Conservation (phyloP, 2,888 invertebrate species). For the Ormyrus rosae region DNA sequence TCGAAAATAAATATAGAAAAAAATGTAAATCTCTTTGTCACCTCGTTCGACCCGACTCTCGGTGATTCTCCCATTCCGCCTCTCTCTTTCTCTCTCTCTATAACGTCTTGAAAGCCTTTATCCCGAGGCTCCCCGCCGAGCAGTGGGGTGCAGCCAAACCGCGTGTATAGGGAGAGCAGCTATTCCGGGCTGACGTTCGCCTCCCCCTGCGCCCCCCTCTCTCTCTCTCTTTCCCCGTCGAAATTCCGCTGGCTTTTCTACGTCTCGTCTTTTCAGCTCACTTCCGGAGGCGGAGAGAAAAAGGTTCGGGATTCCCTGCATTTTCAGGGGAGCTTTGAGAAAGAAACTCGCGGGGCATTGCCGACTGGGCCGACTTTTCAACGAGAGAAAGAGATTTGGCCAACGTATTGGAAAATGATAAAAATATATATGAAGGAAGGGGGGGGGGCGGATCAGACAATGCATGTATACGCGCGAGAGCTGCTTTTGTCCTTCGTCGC, state of each 20-base stretch:
- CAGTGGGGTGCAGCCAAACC: slow-evolving; percentile 16
- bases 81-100: not conserved
- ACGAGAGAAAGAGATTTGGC: slow-evolving; percentile 20
- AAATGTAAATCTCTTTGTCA: no score
- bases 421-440: slow-evolving; percentile 8
- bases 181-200: no score
- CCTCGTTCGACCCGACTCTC: no score
- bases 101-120: not conserved
- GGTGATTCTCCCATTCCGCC: no score
- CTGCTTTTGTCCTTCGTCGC: not conserved
- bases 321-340: slow-evolving; percentile 22
- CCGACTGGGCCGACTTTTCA: not conserved
- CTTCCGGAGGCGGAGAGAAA: slow-evolving; percentile 31
- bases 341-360: slow-evolving; percentile 13
- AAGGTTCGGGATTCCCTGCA: not conserved
- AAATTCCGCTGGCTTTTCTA: slow-evolving; percentile 43
- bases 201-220: no score
- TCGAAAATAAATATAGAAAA: no score
- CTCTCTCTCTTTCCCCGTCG: not conserved
- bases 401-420: slow-evolving; percentile 43
- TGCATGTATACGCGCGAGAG: no score
- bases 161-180: no score
- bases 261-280: slow-evolving; percentile 47
- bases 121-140: slow-evolving; percentile 17
- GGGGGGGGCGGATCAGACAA: no score